phyloP scores from a whole-genome alignment of 2,797 vertebrate species.

The Tapirus indicus region DNA sequence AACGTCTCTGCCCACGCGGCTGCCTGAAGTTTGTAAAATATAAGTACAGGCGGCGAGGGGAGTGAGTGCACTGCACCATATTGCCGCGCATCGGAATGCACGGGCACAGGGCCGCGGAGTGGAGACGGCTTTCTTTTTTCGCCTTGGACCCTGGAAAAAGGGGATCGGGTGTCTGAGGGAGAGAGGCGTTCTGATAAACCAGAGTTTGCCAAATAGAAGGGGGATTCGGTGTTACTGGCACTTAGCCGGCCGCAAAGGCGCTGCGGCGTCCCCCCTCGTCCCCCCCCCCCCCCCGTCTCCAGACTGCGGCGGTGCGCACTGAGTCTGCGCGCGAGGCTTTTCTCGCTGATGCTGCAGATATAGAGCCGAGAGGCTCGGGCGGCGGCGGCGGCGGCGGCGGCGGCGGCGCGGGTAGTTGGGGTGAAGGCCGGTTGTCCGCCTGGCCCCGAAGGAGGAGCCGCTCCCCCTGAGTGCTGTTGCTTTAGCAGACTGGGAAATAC shows the following conservation, averaged over 20 bases:
- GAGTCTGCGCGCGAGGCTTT: constrained; percentile 88
- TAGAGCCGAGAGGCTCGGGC: constrained; percentile 61
- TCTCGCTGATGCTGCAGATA: constrained; percentile 92
- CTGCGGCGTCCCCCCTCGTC: constrained; percentile 74
- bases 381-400: neutral
- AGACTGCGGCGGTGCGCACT: constrained; percentile 89
- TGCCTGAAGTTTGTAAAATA: constrained; percentile 79
- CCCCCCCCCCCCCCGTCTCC: constrained; percentile 75
- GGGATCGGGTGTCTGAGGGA: neutral
- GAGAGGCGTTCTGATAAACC: constrained; percentile 72
- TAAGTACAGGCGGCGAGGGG: neutral
- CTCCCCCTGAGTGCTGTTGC: neutral
- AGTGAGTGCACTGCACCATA: constrained; percentile 74
- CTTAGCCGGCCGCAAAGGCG: constrained; percentile 83
- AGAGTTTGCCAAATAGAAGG: constrained; percentile 81
- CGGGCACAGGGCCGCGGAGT: constrained; percentile 33
- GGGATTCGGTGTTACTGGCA: constrained; percentile 85
- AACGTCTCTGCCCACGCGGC: constrained; percentile 58
- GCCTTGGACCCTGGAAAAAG: neutral
- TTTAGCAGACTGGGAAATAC: constrained; percentile 46
- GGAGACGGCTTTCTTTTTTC: constrained; percentile 52
- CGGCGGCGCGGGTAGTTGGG: neutral
- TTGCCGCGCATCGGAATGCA: constrained; percentile 75
- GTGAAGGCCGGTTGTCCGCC: neutral
- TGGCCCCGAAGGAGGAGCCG: neutral